These are phyloP conservation scores for Acipenser ruthenus DNA, from an alignment of 2,797 vertebrate species.

Conservation along the genomic window DNA sequence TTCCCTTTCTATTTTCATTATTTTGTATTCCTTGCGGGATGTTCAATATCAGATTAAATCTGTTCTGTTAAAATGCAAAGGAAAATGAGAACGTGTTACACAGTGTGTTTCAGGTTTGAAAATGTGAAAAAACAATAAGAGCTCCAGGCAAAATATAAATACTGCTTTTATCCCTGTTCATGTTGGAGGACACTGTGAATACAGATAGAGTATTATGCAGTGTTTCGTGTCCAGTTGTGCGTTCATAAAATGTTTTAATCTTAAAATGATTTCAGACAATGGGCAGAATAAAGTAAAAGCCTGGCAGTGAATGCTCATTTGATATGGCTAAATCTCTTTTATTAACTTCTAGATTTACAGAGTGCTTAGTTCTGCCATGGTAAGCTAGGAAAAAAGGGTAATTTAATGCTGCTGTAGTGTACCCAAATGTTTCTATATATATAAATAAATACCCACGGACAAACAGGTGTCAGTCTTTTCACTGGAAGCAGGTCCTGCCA, in stretches of 20 bases:
- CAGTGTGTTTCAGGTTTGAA: not conserved
- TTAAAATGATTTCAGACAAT: not conserved
- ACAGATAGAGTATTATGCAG: slow-evolving; percentile 29
- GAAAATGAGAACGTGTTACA: slow-evolving; percentile 21
- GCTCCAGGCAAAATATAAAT: slow-evolving; percentile 36
- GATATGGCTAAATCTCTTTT: too few species aligned
- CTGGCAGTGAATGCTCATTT: too few species aligned
- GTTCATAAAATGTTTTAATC: not conserved
- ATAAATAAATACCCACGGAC: too few species aligned
- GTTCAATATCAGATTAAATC: slow-evolving; percentile 39
- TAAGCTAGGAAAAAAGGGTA: too few species aligned
- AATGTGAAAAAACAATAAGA: not conserved
- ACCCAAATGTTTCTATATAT: too few species aligned
- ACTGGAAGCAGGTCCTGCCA: too few species aligned
- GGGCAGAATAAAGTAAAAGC: too few species aligned
- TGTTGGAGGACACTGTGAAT: slow-evolving; percentile 35
- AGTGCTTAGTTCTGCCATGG: too few species aligned
- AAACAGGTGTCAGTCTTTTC: too few species aligned
- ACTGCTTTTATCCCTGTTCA: slow-evolving; percentile 41
- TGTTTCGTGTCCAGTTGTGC: slow-evolving; percentile 12
- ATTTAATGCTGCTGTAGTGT: too few species aligned
- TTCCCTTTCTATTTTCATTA: slow-evolving; percentile 19
- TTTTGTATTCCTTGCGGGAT: slow-evolving; percentile 19
- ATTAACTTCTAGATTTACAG: too few species aligned
- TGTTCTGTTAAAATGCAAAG: slow-evolving; percentile 26